Conservation (phyloP, 92 coral and sea anemone genomes). For the Zoanthus sansibaricus region DNA sequence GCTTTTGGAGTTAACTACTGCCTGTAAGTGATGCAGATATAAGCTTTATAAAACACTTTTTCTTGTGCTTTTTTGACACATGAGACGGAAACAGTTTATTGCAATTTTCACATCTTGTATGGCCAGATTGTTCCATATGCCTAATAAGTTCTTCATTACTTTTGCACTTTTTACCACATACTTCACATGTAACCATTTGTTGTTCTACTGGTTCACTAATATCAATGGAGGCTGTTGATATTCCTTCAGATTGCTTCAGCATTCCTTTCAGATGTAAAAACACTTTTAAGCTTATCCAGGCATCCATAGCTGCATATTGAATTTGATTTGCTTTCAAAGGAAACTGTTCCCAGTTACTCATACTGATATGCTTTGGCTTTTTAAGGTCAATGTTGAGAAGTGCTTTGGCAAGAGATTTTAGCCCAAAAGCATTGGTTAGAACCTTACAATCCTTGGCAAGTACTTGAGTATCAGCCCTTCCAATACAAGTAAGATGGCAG, state of each 20-base stretch:
- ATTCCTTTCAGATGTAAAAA: slow-evolving; percentile 57
- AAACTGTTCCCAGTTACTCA: slow-evolving; percentile 84
- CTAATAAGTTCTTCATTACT: slow-evolving; percentile 52
- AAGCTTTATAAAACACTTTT: slow-evolving; percentile 22
- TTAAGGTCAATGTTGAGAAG: slow-evolving; percentile 65
- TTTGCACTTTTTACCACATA: slow-evolving; percentile 62
- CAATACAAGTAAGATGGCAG: slow-evolving; percentile 68
- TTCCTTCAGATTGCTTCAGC: neutral
- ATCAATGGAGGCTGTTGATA: slow-evolving; percentile 29
- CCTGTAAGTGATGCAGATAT: neutral
- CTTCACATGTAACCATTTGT: slow-evolving; percentile 33
- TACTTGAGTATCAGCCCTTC: slow-evolving; percentile 71
- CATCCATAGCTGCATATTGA: slow-evolving; percentile 85
- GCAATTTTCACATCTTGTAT: slow-evolving; percentile 72
- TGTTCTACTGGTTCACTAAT: neutral
- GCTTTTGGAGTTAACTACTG: neutral
- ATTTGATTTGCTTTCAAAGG: slow-evolving; percentile 66
- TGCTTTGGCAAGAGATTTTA: slow-evolving; percentile 64
- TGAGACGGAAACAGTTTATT: slow-evolving; percentile 66
- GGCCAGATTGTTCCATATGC: slow-evolving; percentile 66
- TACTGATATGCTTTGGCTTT: slow-evolving; percentile 61
- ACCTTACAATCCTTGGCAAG: slow-evolving; percentile 57
- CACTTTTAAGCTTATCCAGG: slow-evolving; percentile 82
- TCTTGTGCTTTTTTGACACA: slow-evolving; percentile 69
- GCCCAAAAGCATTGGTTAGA: slow-evolving; percentile 49